Base-by-base conservation (phyloP, 2,888 invertebrate species). In the Uloborus plumipes region DNA sequence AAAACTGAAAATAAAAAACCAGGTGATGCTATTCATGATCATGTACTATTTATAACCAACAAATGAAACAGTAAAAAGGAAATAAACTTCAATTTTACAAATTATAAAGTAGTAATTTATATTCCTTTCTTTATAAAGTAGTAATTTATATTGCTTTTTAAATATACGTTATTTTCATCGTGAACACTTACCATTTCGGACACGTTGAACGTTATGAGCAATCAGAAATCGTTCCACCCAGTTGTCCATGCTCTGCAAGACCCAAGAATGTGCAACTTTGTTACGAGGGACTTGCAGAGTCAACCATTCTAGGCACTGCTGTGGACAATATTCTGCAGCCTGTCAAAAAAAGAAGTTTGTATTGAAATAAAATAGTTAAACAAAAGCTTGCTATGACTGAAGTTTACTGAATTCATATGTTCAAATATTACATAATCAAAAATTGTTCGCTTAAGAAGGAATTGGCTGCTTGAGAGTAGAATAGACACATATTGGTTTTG, bases 191-290 rank as follows among this genome's bases (percentile, higher is more conserved):
- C 93, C 93, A 88, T 94, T 94, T 86, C 97, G 91, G 76, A 97
- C 97, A 50, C 97, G 91, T 86, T 95, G 94, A 88, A 95, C 95
- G 83, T 92, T 92, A 87, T 96, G 94, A 11, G 93, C 94, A 82
- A 97, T 92, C 80, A 97, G 91, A 89, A 95, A 97, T 85, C 94
- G 93, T 88, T 97, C 97, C 76, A 97, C 92, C 97, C 97, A 97
- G 31, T 93, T 94, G 86, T 96, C 96, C 86, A 96, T 92, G n/a
- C 94, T 94, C 86, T 94, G 94, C n/a, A 97, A 90, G 16, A 96
- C 95, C 95, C 96, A 97, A 65, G 94, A 92, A 89, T 96, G 96
- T 0, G 95, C 96, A 67, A 95, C 92, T 88, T 96, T 94, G 90
- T 96, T 97, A 83, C 96, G 92, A 0, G 96, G 90, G 69, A 93